phyloP scores from a whole-genome alignment of 2,797 vertebrate genomes.

The Emydoidea blandingii region DNA sequence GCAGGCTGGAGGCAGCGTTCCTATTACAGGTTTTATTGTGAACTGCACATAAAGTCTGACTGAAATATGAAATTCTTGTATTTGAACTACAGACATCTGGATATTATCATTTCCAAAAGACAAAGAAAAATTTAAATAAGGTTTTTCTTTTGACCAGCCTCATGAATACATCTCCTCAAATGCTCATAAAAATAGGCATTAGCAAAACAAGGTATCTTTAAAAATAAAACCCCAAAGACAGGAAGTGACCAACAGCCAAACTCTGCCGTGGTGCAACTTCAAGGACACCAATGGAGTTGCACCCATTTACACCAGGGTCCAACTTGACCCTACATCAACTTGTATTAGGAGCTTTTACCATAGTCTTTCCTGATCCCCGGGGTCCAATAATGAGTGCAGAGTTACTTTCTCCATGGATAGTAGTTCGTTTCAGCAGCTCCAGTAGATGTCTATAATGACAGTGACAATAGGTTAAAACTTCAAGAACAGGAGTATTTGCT shows the following conservation, averaged over 20 bases:
- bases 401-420: slow-evolving; percentile 95
- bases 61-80: neutral
- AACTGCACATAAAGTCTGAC: neutral
- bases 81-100: neutral
- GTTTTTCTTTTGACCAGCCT: neutral
- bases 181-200: neutral
- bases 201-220: neutral
- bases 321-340: neutral
- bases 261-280: neutral
- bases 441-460: slow-evolving; percentile 87
- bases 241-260: neutral
- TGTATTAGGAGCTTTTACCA: slow-evolving; percentile 79
- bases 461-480: neutral
- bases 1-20: neutral
- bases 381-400: slow-evolving; percentile 94
- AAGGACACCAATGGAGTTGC: neutral
- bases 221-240: neutral
- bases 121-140: neutral
- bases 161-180: neutral
- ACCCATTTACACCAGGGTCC: neutral
- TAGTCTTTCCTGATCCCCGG: slow-evolving; percentile 92
- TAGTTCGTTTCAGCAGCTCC: slow-evolving; percentile 92
- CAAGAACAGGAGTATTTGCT: neutral
- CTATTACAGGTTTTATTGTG: neutral
- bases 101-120: neutral